Conservation (phyloP, 2,888 invertebrate genomes). For the Epirrhoe alternata region DNA sequence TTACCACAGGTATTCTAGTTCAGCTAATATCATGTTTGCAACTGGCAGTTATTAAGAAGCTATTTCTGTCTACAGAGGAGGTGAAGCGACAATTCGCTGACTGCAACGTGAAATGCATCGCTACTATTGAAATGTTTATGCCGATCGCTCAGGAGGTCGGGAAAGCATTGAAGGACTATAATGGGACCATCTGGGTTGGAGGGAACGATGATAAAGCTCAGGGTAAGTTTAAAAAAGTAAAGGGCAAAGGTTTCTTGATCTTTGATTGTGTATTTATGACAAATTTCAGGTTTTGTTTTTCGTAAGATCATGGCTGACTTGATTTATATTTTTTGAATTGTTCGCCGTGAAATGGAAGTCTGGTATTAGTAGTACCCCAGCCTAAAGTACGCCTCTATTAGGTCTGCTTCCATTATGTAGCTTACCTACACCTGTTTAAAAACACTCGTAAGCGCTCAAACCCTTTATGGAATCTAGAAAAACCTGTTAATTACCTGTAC, state of each 20-base stretch:
- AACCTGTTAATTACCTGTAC: conserved; percentile 4
- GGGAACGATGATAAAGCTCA: conserved; percentile 82
- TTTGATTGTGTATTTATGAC: no score
- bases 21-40: conserved; percentile 10
- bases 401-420: no score
- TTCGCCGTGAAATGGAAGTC: no score
- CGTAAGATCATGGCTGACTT: no score
- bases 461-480: conserved; percentile 15
- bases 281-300: no score
- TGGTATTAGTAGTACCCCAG: no score
- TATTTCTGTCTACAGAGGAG: conserved; percentile 80
- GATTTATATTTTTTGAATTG: no score
- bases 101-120: conserved; percentile 86
- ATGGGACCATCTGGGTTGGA: conserved; percentile 87
- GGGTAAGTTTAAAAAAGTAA: conserved; percentile 51
- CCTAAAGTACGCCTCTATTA: no score
- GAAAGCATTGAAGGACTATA: conserved; percentile 82
- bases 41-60: conserved; percentile 16
- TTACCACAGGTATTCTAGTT: background rate
- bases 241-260: no score
- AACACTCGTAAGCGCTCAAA: background rate
- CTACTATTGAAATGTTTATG: conserved; percentile 87
- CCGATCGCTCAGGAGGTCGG: conserved; percentile 85
- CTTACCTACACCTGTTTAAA: background rate
- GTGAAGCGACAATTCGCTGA: conserved; percentile 86